Base-by-base conservation (phyloP, 2,888 invertebrate species). In the Tanytarsus gracilentus region DNA sequence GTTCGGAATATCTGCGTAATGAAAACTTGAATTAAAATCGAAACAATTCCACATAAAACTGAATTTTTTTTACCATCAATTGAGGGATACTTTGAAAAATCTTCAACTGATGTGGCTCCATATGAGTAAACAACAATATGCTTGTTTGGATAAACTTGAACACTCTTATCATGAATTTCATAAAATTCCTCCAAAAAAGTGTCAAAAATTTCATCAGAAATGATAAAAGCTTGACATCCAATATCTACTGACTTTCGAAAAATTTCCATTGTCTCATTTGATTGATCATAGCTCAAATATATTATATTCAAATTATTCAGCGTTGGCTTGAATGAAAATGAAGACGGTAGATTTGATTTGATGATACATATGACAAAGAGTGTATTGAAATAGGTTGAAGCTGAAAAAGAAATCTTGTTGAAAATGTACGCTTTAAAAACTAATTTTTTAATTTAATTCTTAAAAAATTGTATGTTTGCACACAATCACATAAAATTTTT, bases 1-100 rank as follows among this genome's bases (percentile, higher is more conserved):
- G 52, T 68, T 68, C 11, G 69, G 66, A 49, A 70, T 66, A 62
- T 71, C 72, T 72, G 55, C 7, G 61, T 36, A 61, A 1, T 14
- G 11, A 53, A 36, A 33, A 4, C n/a, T 49, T 11, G 11, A 33
- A 14, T 29, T 18, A 33, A 7, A 55, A 4, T 8, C 25, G 7
- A 23, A 26, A 4, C n/a, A 40, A 40, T 6, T 5, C 26, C 8
- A 21, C 3, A 23, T 3, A 23, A 4, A 8, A 21, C 18, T 33
- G 26, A 14, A 27, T 7, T 9, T n/a, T n/a, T 51, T 4, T 29
- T 21, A 59, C 58, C 58, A 23, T 59, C 23, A 14, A 59, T 59
- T 11, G 55, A 11, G 5, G 39, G 18, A 49, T 49, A 26, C 1
- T 6, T 23, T 5, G 18, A 21, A 9, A 23, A 8, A 4, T 36